Base-by-base conservation (phyloP, 2,113 vertebrate species). In the Hydropotes inermis region DNA sequence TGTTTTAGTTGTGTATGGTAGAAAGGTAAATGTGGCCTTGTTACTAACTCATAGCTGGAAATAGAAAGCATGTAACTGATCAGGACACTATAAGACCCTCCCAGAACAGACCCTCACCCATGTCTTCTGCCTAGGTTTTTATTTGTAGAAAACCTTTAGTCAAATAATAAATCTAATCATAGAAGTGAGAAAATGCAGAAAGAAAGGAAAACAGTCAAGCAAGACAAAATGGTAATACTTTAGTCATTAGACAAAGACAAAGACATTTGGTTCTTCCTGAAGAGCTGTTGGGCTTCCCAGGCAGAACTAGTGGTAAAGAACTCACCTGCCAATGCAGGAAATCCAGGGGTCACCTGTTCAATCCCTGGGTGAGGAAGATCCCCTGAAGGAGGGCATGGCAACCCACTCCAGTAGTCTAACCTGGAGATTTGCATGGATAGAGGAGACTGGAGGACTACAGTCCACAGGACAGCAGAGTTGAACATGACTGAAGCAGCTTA, bases 21-120 rank as follows among this genome's bases (percentile, higher is more conserved):
- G 19, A 78, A 84, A 84, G 13, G 21, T 33, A 67, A 61, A 83
- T 57, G 4, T 33, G 23, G 11, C 19, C 21, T 81, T 55, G 21
- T 91, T 64, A 45, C 33, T 88, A 96, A 84, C 6, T 64, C 17
- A 84, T 57, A 91, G 6, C 5, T 84, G 45, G 45, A 91, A 91
- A 52, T 1, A 84, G 13, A 93, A 52, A 76, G 21, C 36, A 76
- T 76, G 70, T 27, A 25, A 25, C 36, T 76, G 23, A 76, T 25
- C 70, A 74, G 21, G 36, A 74, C 21, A 10, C 70, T 43, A 43
- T 76, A 23, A 76, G 70, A 5, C 6, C 21, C 25, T 74, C 70
- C 70, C 36, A 43, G 36, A 43, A 74, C 11, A 74, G 21, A 39
- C 21, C 2, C 21, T 74, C 36, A 43, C 70, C 21, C 36, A 25